Percentiles rank a stretch among this genome's conserved stretches.
Conservation (phyloP, 2,888 invertebrate species). For the Caenorhabditis sp. region DNA sequence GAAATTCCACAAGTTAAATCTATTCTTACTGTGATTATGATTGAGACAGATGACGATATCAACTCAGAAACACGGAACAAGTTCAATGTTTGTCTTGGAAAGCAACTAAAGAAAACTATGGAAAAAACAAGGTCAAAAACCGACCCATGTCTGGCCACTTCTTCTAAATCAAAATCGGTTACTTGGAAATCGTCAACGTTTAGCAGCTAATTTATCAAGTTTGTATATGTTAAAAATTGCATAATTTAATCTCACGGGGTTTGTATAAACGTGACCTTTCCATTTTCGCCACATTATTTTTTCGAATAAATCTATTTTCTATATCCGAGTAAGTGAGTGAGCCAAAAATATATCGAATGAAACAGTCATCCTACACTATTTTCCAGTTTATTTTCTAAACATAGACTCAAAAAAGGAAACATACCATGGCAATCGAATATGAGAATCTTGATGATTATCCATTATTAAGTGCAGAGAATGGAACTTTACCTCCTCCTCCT, state of each 20-base stretch:
- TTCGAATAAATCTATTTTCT: too few species aligned
- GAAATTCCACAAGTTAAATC: constrained; percentile 37
- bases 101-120: constrained; percentile 5
- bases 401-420: too few species aligned
- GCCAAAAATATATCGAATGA: too few species aligned
- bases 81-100: constrained; percentile 26
- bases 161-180: constrained; percentile 28
- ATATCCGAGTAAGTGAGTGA: too few species aligned
- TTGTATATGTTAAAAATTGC: neutral
- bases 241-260: neutral
- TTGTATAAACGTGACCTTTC: too few species aligned
- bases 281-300: too few species aligned
- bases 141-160: constrained; percentile 18
- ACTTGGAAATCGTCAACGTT: constrained; percentile 37
- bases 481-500: neutral
- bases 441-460: neutral
- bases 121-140: constrained; percentile 34
- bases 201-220: constrained; percentile 2
- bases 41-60: constrained; percentile 37
- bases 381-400: too few species aligned
- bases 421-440: neutral
- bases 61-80: constrained; percentile 2
- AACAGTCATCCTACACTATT: too few species aligned
- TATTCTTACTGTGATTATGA: constrained; percentile 39
- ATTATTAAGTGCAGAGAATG: neutral